Evolutionary conservation across 1,140 invertebrate species (phyloP).

Genomic region (Drosophila takahashii): DNA sequence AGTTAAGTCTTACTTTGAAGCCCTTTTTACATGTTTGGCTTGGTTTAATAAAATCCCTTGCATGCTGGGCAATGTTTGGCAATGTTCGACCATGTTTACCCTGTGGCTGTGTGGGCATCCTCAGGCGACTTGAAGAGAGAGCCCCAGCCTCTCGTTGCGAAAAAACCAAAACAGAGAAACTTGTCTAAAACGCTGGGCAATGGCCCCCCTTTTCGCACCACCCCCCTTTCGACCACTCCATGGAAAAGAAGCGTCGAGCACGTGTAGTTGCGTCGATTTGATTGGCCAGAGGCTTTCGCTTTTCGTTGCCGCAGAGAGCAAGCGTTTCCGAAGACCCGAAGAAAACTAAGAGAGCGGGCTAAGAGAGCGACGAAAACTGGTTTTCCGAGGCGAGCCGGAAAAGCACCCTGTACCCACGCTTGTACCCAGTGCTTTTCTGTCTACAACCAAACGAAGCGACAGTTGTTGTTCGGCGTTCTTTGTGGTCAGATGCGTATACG

Average conservation of each 20-base stretch:
- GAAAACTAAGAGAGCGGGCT: conserved; percentile 11
- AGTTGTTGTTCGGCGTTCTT: conserved; percentile 80
- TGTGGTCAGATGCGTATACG: conserved; percentile 64
- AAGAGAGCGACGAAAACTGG: conserved; percentile 41
- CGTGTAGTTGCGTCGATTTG: conserved; percentile 67
- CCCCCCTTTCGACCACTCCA: not conserved
- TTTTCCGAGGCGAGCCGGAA: conserved; percentile 11
- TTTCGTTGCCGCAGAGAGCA: conserved; percentile 54
- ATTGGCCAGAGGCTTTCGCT: conserved; percentile 78
- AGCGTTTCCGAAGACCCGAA: not conserved
- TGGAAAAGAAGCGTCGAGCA: conserved; percentile 51
- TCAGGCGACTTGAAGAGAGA: conserved; percentile 32
- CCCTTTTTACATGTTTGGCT: not conserved
- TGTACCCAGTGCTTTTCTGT: conserved; percentile 9
- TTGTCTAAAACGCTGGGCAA: conserved; percentile 14
- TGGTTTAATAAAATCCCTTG: not conserved
- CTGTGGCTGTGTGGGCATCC: conserved; percentile 17
- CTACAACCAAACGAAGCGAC: conserved; percentile 10
- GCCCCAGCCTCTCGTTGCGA: conserved; percentile 7
- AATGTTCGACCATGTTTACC: conserved; percentile 35
- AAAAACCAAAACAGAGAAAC: conserved; percentile 80
- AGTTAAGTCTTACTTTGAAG: not conserved
- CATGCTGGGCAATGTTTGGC: not conserved
- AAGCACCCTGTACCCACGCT: conserved; percentile 50
- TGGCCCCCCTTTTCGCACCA: not conserved